Evolutionary conservation across 1,140 invertebrate genomes (phyloP), one percentile per base, ranked within the genome.

Genomic region (Potamilus streckersoni): DNA sequence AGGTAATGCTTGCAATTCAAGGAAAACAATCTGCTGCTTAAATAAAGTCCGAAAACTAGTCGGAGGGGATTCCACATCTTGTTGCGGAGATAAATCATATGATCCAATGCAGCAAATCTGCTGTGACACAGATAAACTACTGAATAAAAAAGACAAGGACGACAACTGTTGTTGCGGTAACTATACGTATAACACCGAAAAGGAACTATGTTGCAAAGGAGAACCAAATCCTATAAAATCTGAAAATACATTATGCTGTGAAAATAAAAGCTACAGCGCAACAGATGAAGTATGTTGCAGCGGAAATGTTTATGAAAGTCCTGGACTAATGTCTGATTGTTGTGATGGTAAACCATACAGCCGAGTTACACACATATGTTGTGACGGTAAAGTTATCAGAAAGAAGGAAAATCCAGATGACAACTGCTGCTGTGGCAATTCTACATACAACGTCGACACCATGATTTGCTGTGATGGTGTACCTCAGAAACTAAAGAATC

Each of bases 151-250:
- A 16, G 57, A 72, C 23, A 69, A 72, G 19, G 60, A 77, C 61
- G 75, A 77, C 66, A 60, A 77, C 38, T 63, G 62, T 14, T 57
- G 69, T 20, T 77, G 75, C 57, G 75, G 75, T 11, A 57, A 64
- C 16, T 60, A 70, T 20, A 77, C 75, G n/a, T 17, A 72, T 20
- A 77, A 77, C 49, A 72, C 75, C 49, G 20, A 68, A 15, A 72
- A 72, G 58, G 69, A 77, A 77, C 38, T 77, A 19, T 77, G 75
- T 59, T 77, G 75, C 49, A 27, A 69, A 62, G 75, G 75, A 13
- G 57, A 77, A 14, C 75, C 69, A 61, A 65, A 60, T 63, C 70
- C 70, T 56, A 71, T 70, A 62, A 19, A 55, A 16, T 19, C 67
- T 14, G 70, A 19, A 20, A 61, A 63, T 1, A 38, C 20, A 14